Conservation (phyloP, 2,888 invertebrate species). For the Dorcus hopei region DNA sequence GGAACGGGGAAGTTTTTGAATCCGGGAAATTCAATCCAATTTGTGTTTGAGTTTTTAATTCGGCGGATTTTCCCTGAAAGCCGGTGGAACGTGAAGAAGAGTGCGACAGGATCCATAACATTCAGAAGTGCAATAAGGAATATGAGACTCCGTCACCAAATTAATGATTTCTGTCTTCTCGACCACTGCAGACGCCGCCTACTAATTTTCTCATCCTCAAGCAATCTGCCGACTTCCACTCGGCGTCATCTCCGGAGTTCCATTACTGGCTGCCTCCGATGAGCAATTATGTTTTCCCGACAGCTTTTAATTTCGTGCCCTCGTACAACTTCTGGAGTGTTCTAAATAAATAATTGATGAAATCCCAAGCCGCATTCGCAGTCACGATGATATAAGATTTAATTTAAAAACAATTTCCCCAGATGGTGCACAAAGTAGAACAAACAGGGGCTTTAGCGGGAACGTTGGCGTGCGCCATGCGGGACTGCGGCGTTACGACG, state of each 20-base stretch:
- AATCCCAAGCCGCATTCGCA: slow-evolving; percentile 38
- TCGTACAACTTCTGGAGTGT: slow-evolving; percentile 32
- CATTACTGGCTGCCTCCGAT: slow-evolving; percentile 36
- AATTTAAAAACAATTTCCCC: slow-evolving; percentile 42
- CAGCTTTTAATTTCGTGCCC: slow-evolving; percentile 44
- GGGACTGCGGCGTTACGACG: slow-evolving; percentile 13
- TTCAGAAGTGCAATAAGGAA: slow-evolving; percentile 25
- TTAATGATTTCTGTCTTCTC: slow-evolving; percentile 38
- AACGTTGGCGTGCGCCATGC: slow-evolving; percentile 20
- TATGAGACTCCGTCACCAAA: slow-evolving; percentile 28
- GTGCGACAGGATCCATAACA: background rate
- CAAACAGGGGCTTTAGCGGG: slow-evolving; percentile 21
- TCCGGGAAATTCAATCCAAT: slow-evolving; percentile 12
- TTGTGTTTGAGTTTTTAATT: background rate
- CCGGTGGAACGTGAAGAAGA: background rate
- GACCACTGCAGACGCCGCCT: slow-evolving; percentile 29
- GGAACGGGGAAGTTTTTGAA: slow-evolving; percentile 2
- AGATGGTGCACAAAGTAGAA: slow-evolving; percentile 32
- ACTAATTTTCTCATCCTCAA: slow-evolving; percentile 37
- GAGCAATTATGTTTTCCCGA: slow-evolving; percentile 43
- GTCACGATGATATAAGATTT: slow-evolving; percentile 39
- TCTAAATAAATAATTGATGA: slow-evolving; percentile 44
- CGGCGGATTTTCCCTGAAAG: background rate
- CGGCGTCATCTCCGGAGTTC: slow-evolving; percentile 25
- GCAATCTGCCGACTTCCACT: slow-evolving; percentile 32